These are phyloP conservation scores for Troides aeacus DNA, from an alignment of 2,888 invertebrate genomes.

Conservation along the genomic window DNA sequence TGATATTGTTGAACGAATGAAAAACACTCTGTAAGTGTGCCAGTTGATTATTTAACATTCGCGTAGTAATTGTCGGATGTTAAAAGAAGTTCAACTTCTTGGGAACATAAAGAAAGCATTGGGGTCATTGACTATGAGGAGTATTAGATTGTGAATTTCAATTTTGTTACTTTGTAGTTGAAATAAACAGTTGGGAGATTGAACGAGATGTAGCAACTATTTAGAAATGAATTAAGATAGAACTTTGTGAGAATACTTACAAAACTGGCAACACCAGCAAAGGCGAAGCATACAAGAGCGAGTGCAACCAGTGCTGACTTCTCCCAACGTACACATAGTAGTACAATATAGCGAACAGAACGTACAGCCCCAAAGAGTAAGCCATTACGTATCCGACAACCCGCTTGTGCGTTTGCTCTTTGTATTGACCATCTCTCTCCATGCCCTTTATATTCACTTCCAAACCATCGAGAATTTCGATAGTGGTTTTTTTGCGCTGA, in stretches of 20 bases:
- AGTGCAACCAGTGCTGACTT: constrained; percentile 84
- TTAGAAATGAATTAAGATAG: neutral
- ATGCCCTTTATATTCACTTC: constrained; percentile 90
- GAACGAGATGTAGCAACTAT: neutral
- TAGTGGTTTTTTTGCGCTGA: constrained; percentile 73
- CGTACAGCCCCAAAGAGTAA: constrained; percentile 84
- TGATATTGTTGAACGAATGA: constrained; percentile 88
- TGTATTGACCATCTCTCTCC: constrained; percentile 88
- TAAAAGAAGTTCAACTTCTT: neutral
- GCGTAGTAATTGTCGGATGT: neutral
- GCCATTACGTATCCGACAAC: constrained; percentile 88
- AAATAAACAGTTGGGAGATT: too few species aligned
- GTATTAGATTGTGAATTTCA: neutral
- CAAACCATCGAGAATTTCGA: constrained; percentile 83
- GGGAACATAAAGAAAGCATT: neutral
- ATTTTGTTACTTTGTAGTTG: too few species aligned
- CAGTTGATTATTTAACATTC: neutral
- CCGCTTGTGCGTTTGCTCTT: constrained; percentile 89
- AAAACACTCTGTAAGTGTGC: constrained; percentile 82
- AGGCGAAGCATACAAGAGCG: constrained; percentile 87
- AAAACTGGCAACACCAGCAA: constrained; percentile 89
- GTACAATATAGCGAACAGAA: constrained; percentile 85
- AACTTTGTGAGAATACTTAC: constrained; percentile 80
- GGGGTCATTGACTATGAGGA: neutral
- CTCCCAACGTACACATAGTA: constrained; percentile 91